Percentiles rank a stretch among this genome's conserved stretches.
These are phyloP conservation scores for Lacerta viridis DNA, from an alignment of 2,797 vertebrate genomes.

Conservation along the genomic window DNA sequence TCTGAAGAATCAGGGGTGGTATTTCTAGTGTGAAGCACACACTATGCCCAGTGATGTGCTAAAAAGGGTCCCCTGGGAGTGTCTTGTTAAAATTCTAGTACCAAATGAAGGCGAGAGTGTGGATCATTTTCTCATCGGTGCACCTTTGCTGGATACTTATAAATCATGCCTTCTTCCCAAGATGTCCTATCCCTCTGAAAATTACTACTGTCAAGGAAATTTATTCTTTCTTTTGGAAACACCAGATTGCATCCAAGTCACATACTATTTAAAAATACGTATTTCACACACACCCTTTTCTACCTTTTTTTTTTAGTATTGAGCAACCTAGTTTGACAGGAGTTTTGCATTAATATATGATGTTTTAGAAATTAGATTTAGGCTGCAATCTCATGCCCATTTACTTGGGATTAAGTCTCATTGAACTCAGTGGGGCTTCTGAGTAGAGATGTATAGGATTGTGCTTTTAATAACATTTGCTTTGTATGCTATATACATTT, in stretches of 20 bases:
- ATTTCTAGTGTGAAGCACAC: conserved; percentile 1
- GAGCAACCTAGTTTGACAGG: neutral
- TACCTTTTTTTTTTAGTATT: conserved; percentile 2
- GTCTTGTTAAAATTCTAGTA: neutral
- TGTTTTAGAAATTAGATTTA: neutral
- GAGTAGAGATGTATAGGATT: neutral
- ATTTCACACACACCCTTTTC: neutral
- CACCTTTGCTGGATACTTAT: neutral
- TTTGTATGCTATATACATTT: neutral
- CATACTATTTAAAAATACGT: neutral
- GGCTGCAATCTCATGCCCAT: neutral
- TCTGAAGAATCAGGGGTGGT: neutral
- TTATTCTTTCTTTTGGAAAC: neutral
- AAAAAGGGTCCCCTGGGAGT: conserved; percentile 25
- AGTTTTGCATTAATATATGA: neutral
- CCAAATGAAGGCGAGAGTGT: neutral
- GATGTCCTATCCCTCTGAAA: neutral
- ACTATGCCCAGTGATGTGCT: neutral
- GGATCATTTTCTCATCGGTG: neutral
- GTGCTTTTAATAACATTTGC: neutral
- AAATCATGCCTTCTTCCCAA: neutral
- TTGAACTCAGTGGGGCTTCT: neutral
- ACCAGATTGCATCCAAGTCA: neutral
- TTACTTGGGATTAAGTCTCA: neutral
- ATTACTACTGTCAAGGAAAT: neutral